Base-by-base conservation (phyloP, 1,140 invertebrate genomes). In the Gryllus bimaculatus region DNA sequence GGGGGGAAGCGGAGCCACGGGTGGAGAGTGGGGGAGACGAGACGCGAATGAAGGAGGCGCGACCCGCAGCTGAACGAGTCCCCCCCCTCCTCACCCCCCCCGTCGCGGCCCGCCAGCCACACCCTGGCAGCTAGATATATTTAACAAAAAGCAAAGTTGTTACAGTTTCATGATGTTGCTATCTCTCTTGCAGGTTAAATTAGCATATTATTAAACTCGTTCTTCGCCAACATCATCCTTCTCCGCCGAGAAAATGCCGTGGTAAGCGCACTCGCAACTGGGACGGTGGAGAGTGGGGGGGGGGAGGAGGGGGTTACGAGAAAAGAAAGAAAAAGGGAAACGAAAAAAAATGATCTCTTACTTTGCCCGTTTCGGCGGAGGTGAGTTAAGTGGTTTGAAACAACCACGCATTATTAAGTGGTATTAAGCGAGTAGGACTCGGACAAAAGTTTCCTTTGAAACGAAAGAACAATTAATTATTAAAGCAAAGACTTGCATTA, bases 391-490 rank as follows among this genome's bases (percentile, higher is more conserved):
- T 66, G 54, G 54, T 66, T 66, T 13, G 54, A 66, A 66, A 66
- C 54, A 66, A 66, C 54, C 54, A 66, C 18, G 54, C 54, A 66
- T 13, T 66, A 66, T 66, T 66, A 66, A 66, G 54, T 66, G 18
- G 54, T 10, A 66, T 10, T 66, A 66, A 66, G 18, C 18, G 54
- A 66, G 54, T 66, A 18, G 10, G 18, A 66, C 54, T 66, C 10
- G 54, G 10, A 66, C 10, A 66, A 66, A 66, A 66, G 54, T 66
- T 66, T 66, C 54, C 54, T 66, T 66, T 66, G 54, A 66, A 66
- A 66, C 54, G 54, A 66, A 66, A 66, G 54, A 66, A 10, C 54
- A 66, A 66, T 66, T 66, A 66, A 66, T 66, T 66, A 66, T 66
- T 66, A 13, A 66, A 66, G 54, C 18, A 66, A 66, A 66, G 54